These are phyloP conservation scores for Patiria miniata DNA, from an alignment of 35 echinoderm and acorn worm species.

Conservation along the genomic window DNA sequence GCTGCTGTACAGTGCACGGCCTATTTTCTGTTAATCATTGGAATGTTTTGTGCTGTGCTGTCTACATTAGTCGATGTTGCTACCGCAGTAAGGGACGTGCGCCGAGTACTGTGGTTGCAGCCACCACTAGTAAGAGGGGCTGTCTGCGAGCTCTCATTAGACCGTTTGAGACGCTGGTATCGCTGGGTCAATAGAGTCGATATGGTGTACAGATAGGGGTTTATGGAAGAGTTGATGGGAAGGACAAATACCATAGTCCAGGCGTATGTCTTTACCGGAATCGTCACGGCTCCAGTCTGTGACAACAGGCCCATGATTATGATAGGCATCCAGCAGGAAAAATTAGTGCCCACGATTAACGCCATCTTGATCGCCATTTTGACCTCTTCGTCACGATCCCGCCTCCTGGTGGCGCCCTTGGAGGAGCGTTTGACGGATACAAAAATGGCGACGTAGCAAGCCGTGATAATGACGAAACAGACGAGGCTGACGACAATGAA, in stretches of 20 bases:
- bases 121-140: neutral
- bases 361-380: conserved; percentile 60
- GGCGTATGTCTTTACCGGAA: conserved; percentile 28
- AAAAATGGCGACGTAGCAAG: conserved; percentile 57
- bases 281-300: conserved; percentile 14
- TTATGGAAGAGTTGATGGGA: conserved; percentile 50
- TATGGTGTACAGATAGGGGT: conserved; percentile 52
- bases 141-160: neutral
- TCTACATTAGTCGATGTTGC: neutral
- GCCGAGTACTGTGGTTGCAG: neutral
- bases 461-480: conserved; percentile 45
- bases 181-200: neutral
- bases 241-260: conserved; percentile 47
- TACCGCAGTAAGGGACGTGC: neutral
- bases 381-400: conserved; percentile 12
- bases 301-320: conserved; percentile 27
- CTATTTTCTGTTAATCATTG: no score
- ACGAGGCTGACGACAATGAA: conserved; percentile 58
- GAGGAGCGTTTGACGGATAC: conserved; percentile 27
- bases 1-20: no score
- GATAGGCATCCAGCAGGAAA: conserved; percentile 42
- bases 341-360: conserved; percentile 29
- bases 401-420: neutral
- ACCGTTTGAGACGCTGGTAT: neutral
- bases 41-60: neutral